Percentiles rank a stretch among this genome's conserved stretches.
Conservation (phyloP, 2,113 vertebrate species). For the Eptatretus burgeri region DNA sequence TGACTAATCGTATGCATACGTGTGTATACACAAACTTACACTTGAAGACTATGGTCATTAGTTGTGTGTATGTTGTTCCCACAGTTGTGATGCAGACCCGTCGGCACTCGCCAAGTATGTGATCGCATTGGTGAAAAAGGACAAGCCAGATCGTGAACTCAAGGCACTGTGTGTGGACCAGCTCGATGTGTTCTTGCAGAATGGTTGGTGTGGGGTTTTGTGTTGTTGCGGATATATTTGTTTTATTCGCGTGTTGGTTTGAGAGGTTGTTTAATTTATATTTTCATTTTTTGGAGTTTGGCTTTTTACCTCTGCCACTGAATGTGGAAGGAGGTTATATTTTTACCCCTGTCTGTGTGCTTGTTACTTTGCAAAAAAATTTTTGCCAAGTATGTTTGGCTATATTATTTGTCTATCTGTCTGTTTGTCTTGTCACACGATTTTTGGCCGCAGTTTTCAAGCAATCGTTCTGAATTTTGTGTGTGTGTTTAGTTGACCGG, state of each 20-base stretch:
- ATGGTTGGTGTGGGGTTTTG: slow-evolving; percentile 23
- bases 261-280: background rate
- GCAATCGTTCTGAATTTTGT: too few relatives aligned
- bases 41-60: too few relatives aligned
- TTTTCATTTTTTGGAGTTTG: slow-evolving; percentile 9
- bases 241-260: slow-evolving; percentile 7
- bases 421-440: too few relatives aligned
- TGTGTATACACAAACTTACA: too few relatives aligned
- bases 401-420: too few relatives aligned
- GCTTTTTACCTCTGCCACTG: too few relatives aligned
- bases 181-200: slow-evolving; percentile 94
- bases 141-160: slow-evolving; percentile 81
- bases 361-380: too few relatives aligned
- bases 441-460: too few relatives aligned
- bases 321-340: too few relatives aligned
- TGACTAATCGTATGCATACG: background rate
- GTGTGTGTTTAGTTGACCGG: too few relatives aligned
- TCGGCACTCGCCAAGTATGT: slow-evolving; percentile 95
- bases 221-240: background rate
- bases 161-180: slow-evolving; percentile 93
- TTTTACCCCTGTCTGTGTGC: too few relatives aligned
- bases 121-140: slow-evolving; percentile 89
- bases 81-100: slow-evolving; percentile 86
- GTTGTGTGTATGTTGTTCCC: slow-evolving; percentile 7
- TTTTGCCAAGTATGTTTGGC: too few relatives aligned